These are phyloP conservation scores for Apantesis nais DNA, from an alignment of 2,888 invertebrate genomes.

Conservation along the genomic window DNA sequence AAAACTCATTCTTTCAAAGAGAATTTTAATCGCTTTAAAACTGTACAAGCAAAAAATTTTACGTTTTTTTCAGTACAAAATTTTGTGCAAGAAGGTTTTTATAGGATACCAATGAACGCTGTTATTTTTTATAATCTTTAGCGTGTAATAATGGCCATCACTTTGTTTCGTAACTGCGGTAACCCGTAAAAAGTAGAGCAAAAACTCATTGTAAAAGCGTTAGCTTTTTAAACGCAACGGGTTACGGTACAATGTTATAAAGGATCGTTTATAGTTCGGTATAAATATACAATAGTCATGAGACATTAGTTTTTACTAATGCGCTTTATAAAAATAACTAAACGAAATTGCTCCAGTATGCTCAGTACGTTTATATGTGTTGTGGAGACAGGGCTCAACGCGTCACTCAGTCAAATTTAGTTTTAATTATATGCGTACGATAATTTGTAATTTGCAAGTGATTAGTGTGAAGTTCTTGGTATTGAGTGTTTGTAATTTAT, in stretches of 20 bases:
- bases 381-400: slow-evolving; percentile 60
- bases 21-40: neutral
- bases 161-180: slow-evolving; percentile 79
- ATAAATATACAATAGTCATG: slow-evolving; percentile 72
- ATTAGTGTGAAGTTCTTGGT: slow-evolving; percentile 13
- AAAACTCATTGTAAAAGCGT: slow-evolving; percentile 68
- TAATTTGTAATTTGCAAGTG: slow-evolving; percentile 10
- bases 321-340: slow-evolving; percentile 70
- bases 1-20: neutral
- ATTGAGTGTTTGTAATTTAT: slow-evolving; percentile 19
- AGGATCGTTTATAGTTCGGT: slow-evolving; percentile 74
- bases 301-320: slow-evolving; percentile 73
- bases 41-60: slow-evolving; percentile 7
- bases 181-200: slow-evolving; percentile 76
- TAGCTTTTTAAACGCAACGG: slow-evolving; percentile 67
- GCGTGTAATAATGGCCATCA: slow-evolving; percentile 58
- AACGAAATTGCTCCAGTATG: slow-evolving; percentile 61
- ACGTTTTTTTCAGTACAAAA: slow-evolving; percentile 23
- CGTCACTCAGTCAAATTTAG: slow-evolving; percentile 46
- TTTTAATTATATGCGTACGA: slow-evolving; percentile 18
- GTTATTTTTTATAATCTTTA: slow-evolving; percentile 54
- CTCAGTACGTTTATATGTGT: slow-evolving; percentile 74
- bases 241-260: slow-evolving; percentile 65
- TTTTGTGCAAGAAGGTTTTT: slow-evolving; percentile 27
- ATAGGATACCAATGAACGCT: slow-evolving; percentile 35